Evolutionary conservation across 2,113 vertebrate genomes (phyloP).

Genomic region (Sceloporus tristichus): DNA sequence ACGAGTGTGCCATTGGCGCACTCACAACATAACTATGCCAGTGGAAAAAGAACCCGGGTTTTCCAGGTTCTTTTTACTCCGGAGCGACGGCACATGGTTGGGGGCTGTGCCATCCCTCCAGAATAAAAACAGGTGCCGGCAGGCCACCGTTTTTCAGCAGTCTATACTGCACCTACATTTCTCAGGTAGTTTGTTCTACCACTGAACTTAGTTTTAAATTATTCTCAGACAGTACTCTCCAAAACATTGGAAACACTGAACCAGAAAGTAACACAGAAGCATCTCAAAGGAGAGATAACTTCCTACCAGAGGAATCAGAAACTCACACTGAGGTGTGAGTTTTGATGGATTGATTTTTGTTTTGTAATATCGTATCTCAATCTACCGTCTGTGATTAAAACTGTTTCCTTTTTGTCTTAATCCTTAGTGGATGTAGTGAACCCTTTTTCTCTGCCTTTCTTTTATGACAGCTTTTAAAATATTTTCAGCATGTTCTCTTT

Average conservation of each 20-base stretch:
- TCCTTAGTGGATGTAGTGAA: neutral
- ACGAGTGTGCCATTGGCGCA: no score
- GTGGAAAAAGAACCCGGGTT: no score
- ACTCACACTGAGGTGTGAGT: no score
- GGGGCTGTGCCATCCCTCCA: no score
- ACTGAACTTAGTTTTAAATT: neutral
- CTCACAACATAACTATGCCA: no score
- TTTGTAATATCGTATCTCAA: slow-evolving; percentile 15
- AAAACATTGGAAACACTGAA: neutral
- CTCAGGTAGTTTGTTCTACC: neutral
- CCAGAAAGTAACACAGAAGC: neutral
- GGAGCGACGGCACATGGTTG: no score
- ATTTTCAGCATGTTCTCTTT: neutral
- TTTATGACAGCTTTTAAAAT: neutral
- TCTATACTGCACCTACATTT: neutral
- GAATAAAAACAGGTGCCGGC: no score
- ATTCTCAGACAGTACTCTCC: neutral
- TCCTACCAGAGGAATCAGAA: no score
- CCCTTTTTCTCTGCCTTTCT: no score
- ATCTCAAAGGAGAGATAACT: neutral
- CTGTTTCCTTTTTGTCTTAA: neutral
- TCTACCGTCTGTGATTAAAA: neutral
- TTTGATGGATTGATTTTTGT: no score
- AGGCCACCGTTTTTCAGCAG: no score
- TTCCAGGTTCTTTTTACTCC: no score